Evolutionary conservation across 2,797 vertebrate species (phyloP), one percentile per base, ranked within the genome.

Genomic region (Melanotaenia nigrans): DNA sequence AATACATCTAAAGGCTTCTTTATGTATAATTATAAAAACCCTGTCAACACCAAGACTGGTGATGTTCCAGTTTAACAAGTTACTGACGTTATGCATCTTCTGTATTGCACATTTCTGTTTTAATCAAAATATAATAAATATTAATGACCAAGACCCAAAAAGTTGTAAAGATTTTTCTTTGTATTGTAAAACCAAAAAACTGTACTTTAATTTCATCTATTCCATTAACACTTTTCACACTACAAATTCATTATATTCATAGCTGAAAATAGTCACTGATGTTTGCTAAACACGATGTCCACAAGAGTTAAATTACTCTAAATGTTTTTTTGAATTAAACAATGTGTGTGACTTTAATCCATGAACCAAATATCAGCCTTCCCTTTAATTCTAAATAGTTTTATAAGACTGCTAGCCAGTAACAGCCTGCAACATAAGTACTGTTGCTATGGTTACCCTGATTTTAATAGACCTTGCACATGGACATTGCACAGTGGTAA

Each of bases 381-480:
- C 32, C 32, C 28, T 24, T 67, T 67, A 28, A 22, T 33, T 22
- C 30, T 22, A 22, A 66, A 1, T 33, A 58, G 47, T 73, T 78
- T 38, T 33, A 61, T 25, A 5, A 24, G 49, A 45, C 18, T 53
- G 57, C 38, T 33, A n/a, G 35, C 49, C 14, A 65, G 64, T 25
- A 61, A 65, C 47, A 70, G 30, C 7, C 51, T 73, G 49, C 75
- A 68, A 54, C 32, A 57, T 4, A 59, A 70, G 18, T 36, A 38
- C 6, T 70, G 78, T 85, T 87, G 70, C 80, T 58, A 85, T 83
- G 75, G 82, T 81, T 77, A 82, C 78, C 30, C 71, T 14, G 20
- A 49, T 67, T 74, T 49, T 16, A 79, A 68, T 49, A 75, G 30
- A 62, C 7, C 12, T 60, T 24, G 33, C n/a, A 49, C 38, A 57